These are phyloP conservation scores for Philopedon plagiatum DNA, from an alignment of 2,888 invertebrate species.

Conservation along the genomic window DNA sequence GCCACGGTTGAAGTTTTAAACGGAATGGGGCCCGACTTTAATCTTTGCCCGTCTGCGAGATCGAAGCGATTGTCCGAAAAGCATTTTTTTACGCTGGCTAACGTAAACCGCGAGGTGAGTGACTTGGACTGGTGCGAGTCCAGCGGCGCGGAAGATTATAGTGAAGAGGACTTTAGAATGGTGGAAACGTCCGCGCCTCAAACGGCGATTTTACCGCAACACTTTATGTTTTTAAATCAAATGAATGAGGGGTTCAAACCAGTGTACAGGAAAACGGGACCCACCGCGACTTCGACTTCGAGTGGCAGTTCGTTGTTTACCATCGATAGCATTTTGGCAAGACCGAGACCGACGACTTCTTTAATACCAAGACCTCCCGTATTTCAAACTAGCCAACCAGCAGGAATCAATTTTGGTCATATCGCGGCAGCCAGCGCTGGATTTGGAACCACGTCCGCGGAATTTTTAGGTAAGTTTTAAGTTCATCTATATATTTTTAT, in stretches of 20 bases:
- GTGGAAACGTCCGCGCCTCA: slow-evolving; percentile 65
- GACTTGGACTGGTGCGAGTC: slow-evolving; percentile 65
- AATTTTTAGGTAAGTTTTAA: slow-evolving; percentile 84
- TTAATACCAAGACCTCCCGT: slow-evolving; percentile 68
- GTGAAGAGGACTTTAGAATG: slow-evolving; percentile 63
- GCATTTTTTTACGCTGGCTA: slow-evolving; percentile 63
- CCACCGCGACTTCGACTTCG: slow-evolving; percentile 58
- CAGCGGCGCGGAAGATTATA: slow-evolving; percentile 61
- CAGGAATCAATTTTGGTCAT: slow-evolving; percentile 72
- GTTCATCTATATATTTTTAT: too few relatives aligned
- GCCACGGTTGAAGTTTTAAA: slow-evolving; percentile 51
- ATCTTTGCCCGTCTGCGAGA: slow-evolving; percentile 48
- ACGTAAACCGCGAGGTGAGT: slow-evolving; percentile 65
- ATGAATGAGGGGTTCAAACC: slow-evolving; percentile 67
- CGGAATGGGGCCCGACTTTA: slow-evolving; percentile 49
- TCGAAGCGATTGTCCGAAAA: slow-evolving; percentile 33
- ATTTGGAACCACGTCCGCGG: slow-evolving; percentile 74
- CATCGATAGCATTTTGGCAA: slow-evolving; percentile 88
- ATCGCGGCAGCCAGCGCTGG: slow-evolving; percentile 78
- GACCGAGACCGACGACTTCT: slow-evolving; percentile 74
- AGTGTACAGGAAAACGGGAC: slow-evolving; percentile 59
- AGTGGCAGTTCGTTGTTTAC: slow-evolving; percentile 80
- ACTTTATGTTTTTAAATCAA: slow-evolving; percentile 61
- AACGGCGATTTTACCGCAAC: slow-evolving; percentile 52
- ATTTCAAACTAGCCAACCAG: slow-evolving; percentile 70